Evolutionary conservation across 2,888 invertebrate species (phyloP).

Genomic region (Saturnia japonica): DNA sequence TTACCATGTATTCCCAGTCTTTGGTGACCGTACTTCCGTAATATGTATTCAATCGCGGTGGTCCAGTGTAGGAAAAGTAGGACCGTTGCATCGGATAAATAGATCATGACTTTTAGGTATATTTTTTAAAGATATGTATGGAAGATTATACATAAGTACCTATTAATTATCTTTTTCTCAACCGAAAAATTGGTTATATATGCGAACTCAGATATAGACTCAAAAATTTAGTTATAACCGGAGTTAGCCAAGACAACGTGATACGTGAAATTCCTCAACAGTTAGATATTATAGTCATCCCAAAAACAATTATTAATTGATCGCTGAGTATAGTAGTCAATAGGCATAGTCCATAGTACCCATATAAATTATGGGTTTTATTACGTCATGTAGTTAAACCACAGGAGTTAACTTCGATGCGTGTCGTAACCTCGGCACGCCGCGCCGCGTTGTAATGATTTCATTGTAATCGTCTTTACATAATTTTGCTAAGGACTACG

Average conservation of each 20-base stretch:
- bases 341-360: neutral
- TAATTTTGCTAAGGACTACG: constrained; percentile 52
- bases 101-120: too few species aligned
- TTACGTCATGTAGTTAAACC: too few species aligned
- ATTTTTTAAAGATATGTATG: too few species aligned
- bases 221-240: neutral
- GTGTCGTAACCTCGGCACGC: constrained; percentile 60
- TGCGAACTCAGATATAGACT: too few species aligned
- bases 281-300: neutral
- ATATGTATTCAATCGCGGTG: too few species aligned
- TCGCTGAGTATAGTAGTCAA: neutral
- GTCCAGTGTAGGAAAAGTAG: too few species aligned
- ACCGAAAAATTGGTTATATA: too few species aligned
- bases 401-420: constrained; percentile 28
- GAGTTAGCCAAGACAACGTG: neutral
- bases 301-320: neutral
- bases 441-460: constrained; percentile 47
- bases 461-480: constrained; percentile 66
- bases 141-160: too few species aligned
- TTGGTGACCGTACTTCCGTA: too few species aligned
- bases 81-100: too few species aligned
- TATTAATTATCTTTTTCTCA: too few species aligned
- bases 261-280: neutral
- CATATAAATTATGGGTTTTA: neutral
- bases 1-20: neutral